Evolutionary conservation across 2,888 invertebrate genomes (phyloP).

Genomic region (Hirtodrosophila alboralis): DNA sequence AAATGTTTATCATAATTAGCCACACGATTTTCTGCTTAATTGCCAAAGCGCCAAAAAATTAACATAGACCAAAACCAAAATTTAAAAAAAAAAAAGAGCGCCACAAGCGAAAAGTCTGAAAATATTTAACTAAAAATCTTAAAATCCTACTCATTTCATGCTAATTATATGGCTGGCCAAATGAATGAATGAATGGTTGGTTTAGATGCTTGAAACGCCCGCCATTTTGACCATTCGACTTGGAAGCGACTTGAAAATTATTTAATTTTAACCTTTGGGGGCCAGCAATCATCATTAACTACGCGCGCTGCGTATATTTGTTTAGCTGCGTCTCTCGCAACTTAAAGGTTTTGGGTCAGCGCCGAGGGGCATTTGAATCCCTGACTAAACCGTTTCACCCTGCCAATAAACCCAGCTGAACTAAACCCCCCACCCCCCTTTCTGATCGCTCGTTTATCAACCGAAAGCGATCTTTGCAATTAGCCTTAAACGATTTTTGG

Average conservation of each 20-base stretch:
- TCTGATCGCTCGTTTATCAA: conserved; percentile 67
- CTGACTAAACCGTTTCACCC: conserved; percentile 52
- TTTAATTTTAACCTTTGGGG: conserved; percentile 81
- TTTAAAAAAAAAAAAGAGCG: conserved; percentile 36
- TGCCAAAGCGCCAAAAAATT: conserved; percentile 73
- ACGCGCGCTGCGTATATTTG: conserved; percentile 70
- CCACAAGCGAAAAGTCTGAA: conserved; percentile 62
- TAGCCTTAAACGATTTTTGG: conserved; percentile 81
- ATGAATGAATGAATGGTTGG: conserved; percentile 59
- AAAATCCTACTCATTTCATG: conserved; percentile 79
- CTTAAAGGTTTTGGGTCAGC: conserved; percentile 76
- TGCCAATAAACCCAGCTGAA: conserved; percentile 24
- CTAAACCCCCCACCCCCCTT: conserved; percentile 1
- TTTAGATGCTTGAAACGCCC: conserved; percentile 60
- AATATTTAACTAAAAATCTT: conserved; percentile 67
- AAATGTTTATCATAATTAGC: conserved; percentile 76
- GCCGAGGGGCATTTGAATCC: conserved; percentile 59
- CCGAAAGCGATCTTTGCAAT: conserved; percentile 80
- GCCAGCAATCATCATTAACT: conserved; percentile 80
- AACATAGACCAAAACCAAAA: conserved; percentile 49
- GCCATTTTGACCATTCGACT: conserved; percentile 65
- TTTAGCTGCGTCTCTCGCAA: conserved; percentile 42
- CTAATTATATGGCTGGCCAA: conserved; percentile 78
- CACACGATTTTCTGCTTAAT: conserved; percentile 77
- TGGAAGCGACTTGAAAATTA: conserved; percentile 65